phyloP scores from a whole-genome alignment of 2,797 vertebrate genomes.

The Melopsittacus undulatus region DNA sequence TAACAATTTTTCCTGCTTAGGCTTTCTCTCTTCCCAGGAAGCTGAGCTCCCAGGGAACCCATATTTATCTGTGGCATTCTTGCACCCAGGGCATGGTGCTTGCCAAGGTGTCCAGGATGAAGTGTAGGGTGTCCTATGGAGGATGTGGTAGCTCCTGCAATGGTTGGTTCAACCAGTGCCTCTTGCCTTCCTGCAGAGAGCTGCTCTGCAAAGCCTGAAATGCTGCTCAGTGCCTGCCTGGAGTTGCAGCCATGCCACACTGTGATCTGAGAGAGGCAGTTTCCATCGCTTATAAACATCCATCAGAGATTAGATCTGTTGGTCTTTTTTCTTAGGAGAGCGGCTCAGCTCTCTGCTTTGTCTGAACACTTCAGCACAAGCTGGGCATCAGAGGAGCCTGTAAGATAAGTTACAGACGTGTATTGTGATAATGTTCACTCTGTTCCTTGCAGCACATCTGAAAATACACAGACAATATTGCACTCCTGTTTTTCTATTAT shows the following conservation, averaged over 20 bases:
- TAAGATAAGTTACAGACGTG: fast-evolving
- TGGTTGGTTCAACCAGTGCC: background rate
- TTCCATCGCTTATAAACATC: background rate
- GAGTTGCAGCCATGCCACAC: background rate
- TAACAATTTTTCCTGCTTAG: background rate
- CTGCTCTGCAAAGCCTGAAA: background rate
- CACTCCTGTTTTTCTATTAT: background rate
- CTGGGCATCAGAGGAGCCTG: background rate
- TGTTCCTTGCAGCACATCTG: background rate
- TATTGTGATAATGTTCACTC: background rate
- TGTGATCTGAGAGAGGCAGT: background rate
- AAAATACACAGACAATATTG: background rate
- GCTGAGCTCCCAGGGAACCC: background rate
- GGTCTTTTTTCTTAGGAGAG: background rate
- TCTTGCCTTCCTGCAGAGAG: background rate
- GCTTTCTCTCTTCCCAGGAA: background rate
- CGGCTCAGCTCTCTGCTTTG: background rate
- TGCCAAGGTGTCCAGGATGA: background rate
- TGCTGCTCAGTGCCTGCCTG: background rate
- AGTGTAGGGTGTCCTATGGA: background rate
- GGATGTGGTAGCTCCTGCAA: background rate
- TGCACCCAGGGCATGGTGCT: background rate
- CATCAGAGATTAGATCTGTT: background rate
- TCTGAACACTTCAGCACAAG: background rate
- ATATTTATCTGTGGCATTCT: background rate